Base-by-base conservation (phyloP, 2,113 vertebrate genomes). In the Callionymus lyra region DNA sequence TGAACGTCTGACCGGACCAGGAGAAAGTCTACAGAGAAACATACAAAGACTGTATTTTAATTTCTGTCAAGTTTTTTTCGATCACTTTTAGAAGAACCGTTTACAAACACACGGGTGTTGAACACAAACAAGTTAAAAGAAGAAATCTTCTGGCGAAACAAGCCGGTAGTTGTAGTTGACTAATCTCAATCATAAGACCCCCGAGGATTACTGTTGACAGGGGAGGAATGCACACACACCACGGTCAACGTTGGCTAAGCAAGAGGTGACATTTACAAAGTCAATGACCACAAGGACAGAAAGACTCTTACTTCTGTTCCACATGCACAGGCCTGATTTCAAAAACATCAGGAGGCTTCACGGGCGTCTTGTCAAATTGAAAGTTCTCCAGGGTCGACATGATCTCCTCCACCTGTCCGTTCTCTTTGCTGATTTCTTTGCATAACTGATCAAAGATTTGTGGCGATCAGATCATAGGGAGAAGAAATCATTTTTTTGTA, bases 391-490 rank as follows among this genome's bases (percentile, higher is more conserved):
- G 76, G 11, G 90, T 95, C 38, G 87, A 86, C 90, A 94, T 92
- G 60, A 98, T 92, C 45, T 94, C 91, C 61, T 90, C 91, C 56
- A 98, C 91, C 6, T 94, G 89, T 41, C 86, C 91, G 38, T 84
- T 90, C 84, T 98, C 95, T 59, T 94, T 87, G 32, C 75, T 90
- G 54, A 98, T 93, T 79, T 97, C 92, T 58, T 98, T 91, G 88
- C 91, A 94, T 77, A 95, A 75, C 94, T 97, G 62, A 49, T 17
- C 65, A 31, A 70, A 19, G 68, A 34, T 41, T 16, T 16, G 11
- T 8, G 2, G 21, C 12, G 11, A 53, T 5, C 12, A 8, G 33
- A 1, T 18, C 12, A 11, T 9, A 33, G 17, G 32, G n/a, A 31
- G 18, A 9, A 16, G n/a, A 10, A 17, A 1, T 4, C 1, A 2